phyloP scores from a whole-genome alignment of 2,797 vertebrate genomes.

The Myotis pilosus region DNA sequence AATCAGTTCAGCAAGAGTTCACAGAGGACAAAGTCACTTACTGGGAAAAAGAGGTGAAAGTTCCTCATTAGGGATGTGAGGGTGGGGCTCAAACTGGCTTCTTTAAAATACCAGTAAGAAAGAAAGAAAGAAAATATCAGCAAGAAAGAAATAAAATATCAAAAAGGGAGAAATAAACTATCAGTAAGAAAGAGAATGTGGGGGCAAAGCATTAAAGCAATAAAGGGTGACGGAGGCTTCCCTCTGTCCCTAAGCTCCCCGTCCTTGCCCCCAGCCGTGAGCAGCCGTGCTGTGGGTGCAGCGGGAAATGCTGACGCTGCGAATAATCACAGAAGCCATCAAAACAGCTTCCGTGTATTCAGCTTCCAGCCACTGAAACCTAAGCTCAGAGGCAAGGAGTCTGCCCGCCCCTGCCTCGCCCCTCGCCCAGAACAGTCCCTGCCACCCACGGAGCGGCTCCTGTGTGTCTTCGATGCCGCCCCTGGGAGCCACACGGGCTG shows the following conservation, averaged over 20 bases:
- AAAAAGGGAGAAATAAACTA: neutral
- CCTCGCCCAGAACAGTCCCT: neutral
- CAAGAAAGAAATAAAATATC: neutral
- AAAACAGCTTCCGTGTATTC: neutral
- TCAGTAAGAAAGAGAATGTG: neutral
- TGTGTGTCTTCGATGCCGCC: rapidly evolving
- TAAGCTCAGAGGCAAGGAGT: neutral
- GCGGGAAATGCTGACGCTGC: neutral
- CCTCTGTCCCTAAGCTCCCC: neutral
- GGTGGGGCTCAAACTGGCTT: neutral
- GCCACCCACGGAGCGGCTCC: rapidly evolving
- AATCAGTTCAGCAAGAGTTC: neutral
- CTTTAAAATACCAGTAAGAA: neutral
- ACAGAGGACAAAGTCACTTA: too few relatives aligned
- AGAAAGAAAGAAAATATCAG: neutral
- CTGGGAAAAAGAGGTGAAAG: neutral
- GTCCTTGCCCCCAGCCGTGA: rapidly evolving
- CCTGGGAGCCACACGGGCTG: neutral
- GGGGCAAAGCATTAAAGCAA: rapidly evolving
- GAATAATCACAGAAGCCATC: neutral
- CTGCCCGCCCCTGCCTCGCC: rapidly evolving
- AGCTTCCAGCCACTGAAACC: neutral
- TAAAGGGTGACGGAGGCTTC: neutral
- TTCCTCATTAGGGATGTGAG: neutral
- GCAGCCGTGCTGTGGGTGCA: rapidly evolving